phyloP scores from a whole-genome alignment of 2,113 vertebrate species.

The Sardina pilchardus region DNA sequence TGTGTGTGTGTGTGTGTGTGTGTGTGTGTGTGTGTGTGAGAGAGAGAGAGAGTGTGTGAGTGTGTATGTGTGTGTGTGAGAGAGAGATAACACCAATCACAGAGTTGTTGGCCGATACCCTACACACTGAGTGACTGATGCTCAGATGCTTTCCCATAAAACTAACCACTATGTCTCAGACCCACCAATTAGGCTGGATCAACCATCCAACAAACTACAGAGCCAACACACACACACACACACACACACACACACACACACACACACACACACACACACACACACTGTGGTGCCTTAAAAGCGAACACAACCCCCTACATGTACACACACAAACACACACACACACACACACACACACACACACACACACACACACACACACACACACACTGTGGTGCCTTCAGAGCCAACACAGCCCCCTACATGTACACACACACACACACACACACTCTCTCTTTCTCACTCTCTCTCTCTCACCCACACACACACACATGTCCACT shows the following conservation, averaged over 20 bases:
- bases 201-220: background rate
- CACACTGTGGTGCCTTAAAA: background rate
- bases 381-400: too few species aligned
- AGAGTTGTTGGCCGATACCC: background rate
- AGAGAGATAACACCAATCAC: too few species aligned
- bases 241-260: constrained; percentile 4
- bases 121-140: background rate
- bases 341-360: too few species aligned
- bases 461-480: too few species aligned
- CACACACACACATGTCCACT: constrained; percentile 20
- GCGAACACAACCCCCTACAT: background rate
- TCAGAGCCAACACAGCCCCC: too few species aligned
- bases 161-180: background rate
- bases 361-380: too few species aligned
- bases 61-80: background rate
- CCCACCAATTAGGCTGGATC: constrained; percentile 6
- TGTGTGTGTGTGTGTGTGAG: too few species aligned
- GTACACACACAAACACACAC: background rate
- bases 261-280: constrained; percentile 2
- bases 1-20: background rate
- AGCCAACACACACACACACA: background rate
- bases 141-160: background rate
- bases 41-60: too few species aligned
- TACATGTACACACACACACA: too few species aligned
- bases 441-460: too few species aligned